These are phyloP conservation scores for Bathynomus jamesi DNA, from an alignment of 1,140 invertebrate species.

Conservation along the genomic window DNA sequence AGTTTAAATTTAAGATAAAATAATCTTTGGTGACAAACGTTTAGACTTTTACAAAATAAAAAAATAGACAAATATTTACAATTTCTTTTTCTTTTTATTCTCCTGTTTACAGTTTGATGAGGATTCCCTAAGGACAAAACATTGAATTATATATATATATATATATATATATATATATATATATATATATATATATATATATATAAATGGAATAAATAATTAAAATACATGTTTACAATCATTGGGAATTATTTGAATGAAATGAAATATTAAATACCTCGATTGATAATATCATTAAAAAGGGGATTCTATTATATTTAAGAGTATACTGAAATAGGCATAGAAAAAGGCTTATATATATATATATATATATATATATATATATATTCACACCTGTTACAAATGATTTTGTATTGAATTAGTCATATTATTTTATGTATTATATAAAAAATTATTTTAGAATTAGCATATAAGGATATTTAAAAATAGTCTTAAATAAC, in stretches of 20 bases:
- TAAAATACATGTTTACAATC: too few relatives aligned
- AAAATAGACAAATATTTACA: too few relatives aligned
- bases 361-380: background rate
- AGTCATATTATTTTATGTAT: background rate
- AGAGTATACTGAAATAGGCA: background rate
- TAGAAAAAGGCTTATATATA: background rate
- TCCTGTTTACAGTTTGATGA: too few relatives aligned
- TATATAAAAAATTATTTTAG: background rate
- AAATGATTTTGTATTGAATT: background rate
- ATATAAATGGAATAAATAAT: background rate
- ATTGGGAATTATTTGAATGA: background rate
- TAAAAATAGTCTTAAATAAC: background rate
- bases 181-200: slow-evolving; percentile 3
- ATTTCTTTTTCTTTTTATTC: too few relatives aligned
- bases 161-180: slow-evolving; percentile 3
- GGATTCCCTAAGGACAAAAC: too few relatives aligned
- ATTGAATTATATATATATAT: background rate
- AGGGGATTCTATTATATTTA: background rate
- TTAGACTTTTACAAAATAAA: too few relatives aligned
- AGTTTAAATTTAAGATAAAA: too few relatives aligned
- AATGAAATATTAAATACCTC: background rate
- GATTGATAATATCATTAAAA: background rate
- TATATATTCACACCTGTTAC: background rate
- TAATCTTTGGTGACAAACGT: too few relatives aligned
- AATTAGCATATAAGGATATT: background rate